Evolutionary conservation across 1,140 invertebrate genomes (phyloP).

Genomic region (Drosophila sechellia): DNA sequence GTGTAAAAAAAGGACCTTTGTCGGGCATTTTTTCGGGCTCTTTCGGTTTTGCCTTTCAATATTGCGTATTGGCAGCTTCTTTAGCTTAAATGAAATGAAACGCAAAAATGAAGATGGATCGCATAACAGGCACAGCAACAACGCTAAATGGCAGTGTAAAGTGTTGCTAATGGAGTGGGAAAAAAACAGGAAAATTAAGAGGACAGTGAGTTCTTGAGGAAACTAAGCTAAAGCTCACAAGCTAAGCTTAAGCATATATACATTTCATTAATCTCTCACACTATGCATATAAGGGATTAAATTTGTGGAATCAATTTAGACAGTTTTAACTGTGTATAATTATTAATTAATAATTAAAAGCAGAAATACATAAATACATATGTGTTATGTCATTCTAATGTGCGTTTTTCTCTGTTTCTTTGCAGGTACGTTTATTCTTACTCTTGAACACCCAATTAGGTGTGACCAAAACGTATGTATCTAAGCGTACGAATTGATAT

Average conservation of each 20-base stretch:
- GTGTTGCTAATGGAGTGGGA: slow-evolving; percentile 20
- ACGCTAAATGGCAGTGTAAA: slow-evolving; percentile 16
- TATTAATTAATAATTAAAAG: not conserved
- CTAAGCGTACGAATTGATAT: not conserved
- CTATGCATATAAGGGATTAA: too few species aligned
- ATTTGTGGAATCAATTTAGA: not conserved
- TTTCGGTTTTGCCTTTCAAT: slow-evolving; percentile 21
- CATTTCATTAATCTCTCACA: not conserved
- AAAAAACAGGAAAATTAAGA: not conserved
- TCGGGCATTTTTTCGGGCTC: slow-evolving; percentile 8
- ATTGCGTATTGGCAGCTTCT: slow-evolving; percentile 42
- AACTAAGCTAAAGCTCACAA: too few species aligned
- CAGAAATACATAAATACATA: not conserved
- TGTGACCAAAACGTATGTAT: slow-evolving; percentile 28
- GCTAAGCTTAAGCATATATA: too few species aligned
- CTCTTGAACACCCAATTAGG: slow-evolving; percentile 43
- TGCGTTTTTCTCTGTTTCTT: slow-evolving; percentile 7
- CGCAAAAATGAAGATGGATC: slow-evolving; percentile 78
- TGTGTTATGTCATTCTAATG: not conserved
- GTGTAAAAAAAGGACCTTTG: slow-evolving; percentile 33
- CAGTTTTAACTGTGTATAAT: not conserved
- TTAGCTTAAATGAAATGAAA: slow-evolving; percentile 58
- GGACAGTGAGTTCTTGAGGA: not conserved
- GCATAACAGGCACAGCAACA: slow-evolving; percentile 51
- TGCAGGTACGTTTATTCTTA: slow-evolving; percentile 54